A percentile compares a stretch with the other conserved stretches of the same genome.
Evolutionary conservation across 2,888 invertebrate species (phyloP).

Genomic region (Rosalia funebris): DNA sequence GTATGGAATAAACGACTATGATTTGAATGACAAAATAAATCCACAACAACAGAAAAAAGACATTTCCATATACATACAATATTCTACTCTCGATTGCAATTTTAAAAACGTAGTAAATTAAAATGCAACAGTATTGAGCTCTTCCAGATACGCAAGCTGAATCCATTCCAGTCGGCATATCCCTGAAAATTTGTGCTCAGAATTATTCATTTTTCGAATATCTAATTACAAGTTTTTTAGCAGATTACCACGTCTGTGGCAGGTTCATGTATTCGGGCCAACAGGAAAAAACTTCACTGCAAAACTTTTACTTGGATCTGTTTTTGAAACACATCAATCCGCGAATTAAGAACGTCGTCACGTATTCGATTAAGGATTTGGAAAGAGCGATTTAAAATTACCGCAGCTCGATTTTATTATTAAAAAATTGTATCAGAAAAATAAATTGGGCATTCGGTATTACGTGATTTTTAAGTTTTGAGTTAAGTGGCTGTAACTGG

Average conservation of each 20-base stretch:
- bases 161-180: too few relatives aligned
- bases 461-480: conserved; percentile 11
- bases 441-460: background rate
- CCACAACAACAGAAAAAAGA: too few relatives aligned
- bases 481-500: too few relatives aligned
- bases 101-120: too few relatives aligned
- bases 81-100: too few relatives aligned
- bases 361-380: conserved; percentile 22
- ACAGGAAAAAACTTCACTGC: conserved; percentile 1
- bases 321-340: conserved; percentile 18
- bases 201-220: conserved; percentile 9
- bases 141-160: too few relatives aligned
- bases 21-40: too few relatives aligned
- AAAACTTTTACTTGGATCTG: conserved; percentile 6
- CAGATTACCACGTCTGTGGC: background rate
- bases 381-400: conserved; percentile 14
- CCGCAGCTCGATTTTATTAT: background rate
- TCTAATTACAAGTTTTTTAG: conserved; percentile 11
- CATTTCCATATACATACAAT: too few relatives aligned
- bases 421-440: conserved; percentile 6
- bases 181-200: too few relatives aligned
- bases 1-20: too few relatives aligned
- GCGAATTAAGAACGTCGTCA: conserved; percentile 14
- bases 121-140: too few relatives aligned
- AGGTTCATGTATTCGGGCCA: background rate